Base-by-base conservation (phyloP, 2,113 vertebrate genomes). In the Tretioscincus oriximinensis region DNA sequence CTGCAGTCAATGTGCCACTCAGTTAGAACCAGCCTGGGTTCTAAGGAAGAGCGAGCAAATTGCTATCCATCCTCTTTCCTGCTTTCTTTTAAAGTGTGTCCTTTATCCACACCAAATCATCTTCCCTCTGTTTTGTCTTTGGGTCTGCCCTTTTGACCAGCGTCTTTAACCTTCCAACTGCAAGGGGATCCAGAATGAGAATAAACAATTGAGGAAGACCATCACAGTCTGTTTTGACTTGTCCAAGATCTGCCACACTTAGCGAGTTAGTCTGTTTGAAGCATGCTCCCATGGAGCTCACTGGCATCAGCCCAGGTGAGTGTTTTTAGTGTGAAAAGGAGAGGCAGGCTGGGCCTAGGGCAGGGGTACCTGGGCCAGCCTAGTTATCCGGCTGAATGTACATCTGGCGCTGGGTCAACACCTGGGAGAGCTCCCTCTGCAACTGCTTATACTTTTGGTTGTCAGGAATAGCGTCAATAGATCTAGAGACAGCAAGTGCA, bases 381-480 rank as follows among this genome's bases (percentile, higher is more conserved):
- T 97, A 99, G 89, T 99, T 96, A 94, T 97, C 96, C 81, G 96
- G 95, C 95, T 96, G 98, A 96, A 98, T 99, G 97, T 97, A 98
- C 97, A 97, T 98, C 97, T 99, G 98, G 93, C 98, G 97, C 96
- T 99, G 98, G 90, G 98, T 99, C 95, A 99, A 94, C 91, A 99
- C 98, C 95, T 99, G 98, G 92, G 98, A 99, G 92, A 99, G 97
- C 90, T 99, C 98, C 93, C 97, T 97, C 97, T 99, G 98, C 96
- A 99, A 95, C 97, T 99, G 98, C 91, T 97, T 97, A 96, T 98
- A 99, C 96, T 98, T 99, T 96, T 98, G 96, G 96, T 98, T 98
- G 97, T 99, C 98, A 4, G 98, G 98, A 93, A 99, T 96, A 96
- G 97, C 98, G 63, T 99, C 98, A 93, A 99, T 96, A 96, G 98